Base-by-base conservation (phyloP, 2,888 invertebrate species). In the Sipha maydis region DNA sequence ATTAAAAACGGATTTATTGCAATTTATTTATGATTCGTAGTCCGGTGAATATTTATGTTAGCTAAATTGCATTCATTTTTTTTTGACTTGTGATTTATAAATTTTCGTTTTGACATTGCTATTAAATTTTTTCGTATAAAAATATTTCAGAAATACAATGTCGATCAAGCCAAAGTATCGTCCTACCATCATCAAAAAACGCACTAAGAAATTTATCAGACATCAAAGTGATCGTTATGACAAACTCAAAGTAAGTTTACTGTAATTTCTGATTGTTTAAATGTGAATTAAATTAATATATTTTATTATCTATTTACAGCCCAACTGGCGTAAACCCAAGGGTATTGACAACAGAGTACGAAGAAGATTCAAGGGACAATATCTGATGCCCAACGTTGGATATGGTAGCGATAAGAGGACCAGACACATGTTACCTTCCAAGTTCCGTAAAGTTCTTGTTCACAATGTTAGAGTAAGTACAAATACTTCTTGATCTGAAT, bases 321-420 rank as follows among this genome's bases (percentile, higher is more conserved):
- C 96, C 91, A 98, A 97, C 95, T 99, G 99, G 99, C 96, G 99
- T 92, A 99, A 99, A 94, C 99, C 99, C 34, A 99, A 99, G 94
- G 99, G 99, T 97, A 99, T 99, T 93, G 99, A 99, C 94, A 99
- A 99, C 95, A 95, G 99, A 93, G 99, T 99, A 82, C 96, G 99
- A 91, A 96, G 99, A 92, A 95, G 99, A 91, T 99, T 99, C 94
- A 99, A 99, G 96, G 99, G 99, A 56, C 99, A 99, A 92, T 98
- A 96, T 92, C 93, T 97, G 94, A 99, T 99, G 99, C 99, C 99
- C 90, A 98, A 96, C 92, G 98, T 99, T 92, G 99, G 99, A 95
- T 99, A 99, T 92, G 99, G 99, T 91, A 97, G 98, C 91, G 96
- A 96, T 93, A 96, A 96, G 92, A 96, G 96, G 92, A 98, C 98